Conservation (phyloP, 2,888 invertebrate species). For the Didymodactylos carnosus region DNA sequence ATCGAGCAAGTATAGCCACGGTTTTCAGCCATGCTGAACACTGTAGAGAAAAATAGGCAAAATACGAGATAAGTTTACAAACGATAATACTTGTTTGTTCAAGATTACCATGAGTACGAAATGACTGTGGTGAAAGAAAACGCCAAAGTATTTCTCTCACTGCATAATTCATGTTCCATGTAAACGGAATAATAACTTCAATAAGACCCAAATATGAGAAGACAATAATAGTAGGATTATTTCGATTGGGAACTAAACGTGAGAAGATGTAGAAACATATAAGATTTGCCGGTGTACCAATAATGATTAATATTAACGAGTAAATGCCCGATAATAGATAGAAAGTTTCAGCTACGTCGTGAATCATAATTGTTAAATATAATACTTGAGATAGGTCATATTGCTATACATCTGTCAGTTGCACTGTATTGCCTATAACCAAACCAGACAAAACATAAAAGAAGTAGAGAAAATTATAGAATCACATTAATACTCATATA, state of each 20-base stretch:
- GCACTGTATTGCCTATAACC: too few relatives aligned
- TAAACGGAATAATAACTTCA: not conserved
- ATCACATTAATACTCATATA: too few relatives aligned
- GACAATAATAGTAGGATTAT: not conserved
- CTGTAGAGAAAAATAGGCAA: conserved; percentile 9
- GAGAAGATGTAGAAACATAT: not conserved
- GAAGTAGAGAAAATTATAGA: too few relatives aligned
- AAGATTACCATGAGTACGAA: not conserved
- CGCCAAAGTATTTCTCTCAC: not conserved
- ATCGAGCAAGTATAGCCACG: conserved; percentile 2
- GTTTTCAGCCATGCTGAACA: conserved; percentile 8
- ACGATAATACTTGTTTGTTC: conserved; percentile 7
- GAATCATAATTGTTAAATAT: too few relatives aligned
- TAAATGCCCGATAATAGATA: not conserved
- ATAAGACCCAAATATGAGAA: not conserved
- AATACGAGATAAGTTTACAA: conserved; percentile 8
- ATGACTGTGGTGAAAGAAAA: not conserved
- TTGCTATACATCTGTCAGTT: too few relatives aligned
- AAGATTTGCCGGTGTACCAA: not conserved
- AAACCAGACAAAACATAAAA: too few relatives aligned
- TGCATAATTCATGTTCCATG: not conserved
- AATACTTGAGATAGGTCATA: too few relatives aligned
- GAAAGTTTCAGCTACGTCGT: not conserved
- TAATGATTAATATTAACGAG: not conserved
- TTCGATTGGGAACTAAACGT: not conserved